These are phyloP conservation scores for Catharus ustulatus DNA, from an alignment of 2,797 vertebrate genomes.

Conservation along the genomic window DNA sequence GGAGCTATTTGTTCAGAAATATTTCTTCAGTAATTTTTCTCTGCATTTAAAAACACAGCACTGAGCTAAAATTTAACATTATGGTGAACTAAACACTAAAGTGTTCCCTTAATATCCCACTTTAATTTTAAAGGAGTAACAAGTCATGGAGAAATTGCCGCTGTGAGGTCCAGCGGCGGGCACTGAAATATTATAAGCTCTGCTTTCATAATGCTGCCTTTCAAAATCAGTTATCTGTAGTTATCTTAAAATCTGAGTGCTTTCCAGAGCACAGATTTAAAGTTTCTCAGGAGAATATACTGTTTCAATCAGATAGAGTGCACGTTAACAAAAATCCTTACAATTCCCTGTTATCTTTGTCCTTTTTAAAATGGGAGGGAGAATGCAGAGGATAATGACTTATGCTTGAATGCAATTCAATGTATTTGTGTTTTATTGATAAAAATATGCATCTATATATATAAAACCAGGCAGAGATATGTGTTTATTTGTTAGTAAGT, in stretches of 20 bases:
- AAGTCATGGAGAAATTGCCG: not conserved
- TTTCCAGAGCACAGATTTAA: not conserved
- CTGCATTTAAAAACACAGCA: not conserved
- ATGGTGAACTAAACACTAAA: not conserved
- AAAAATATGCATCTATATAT: not conserved
- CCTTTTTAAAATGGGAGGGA: not conserved
- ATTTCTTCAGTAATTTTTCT: not conserved
- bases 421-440: not conserved
- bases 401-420: not conserved
- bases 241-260: not conserved
- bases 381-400: not conserved
- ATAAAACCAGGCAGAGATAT: not conserved
- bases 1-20: not conserved
- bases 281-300: slow-evolving; percentile 8
- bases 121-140: not conserved
- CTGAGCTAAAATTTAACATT: not conserved
- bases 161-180: not conserved
- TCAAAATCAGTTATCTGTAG: slow-evolving; percentile 8
- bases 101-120: not conserved
- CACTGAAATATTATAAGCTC: not conserved
- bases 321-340: slow-evolving; percentile 15
- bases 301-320: slow-evolving; percentile 9
- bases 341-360: slow-evolving; percentile 5
- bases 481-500: not conserved
- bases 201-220: slow-evolving; percentile 12